phyloP scores from a whole-genome alignment of 2,113 vertebrate genomes.

The Zosterops japonicus region DNA sequence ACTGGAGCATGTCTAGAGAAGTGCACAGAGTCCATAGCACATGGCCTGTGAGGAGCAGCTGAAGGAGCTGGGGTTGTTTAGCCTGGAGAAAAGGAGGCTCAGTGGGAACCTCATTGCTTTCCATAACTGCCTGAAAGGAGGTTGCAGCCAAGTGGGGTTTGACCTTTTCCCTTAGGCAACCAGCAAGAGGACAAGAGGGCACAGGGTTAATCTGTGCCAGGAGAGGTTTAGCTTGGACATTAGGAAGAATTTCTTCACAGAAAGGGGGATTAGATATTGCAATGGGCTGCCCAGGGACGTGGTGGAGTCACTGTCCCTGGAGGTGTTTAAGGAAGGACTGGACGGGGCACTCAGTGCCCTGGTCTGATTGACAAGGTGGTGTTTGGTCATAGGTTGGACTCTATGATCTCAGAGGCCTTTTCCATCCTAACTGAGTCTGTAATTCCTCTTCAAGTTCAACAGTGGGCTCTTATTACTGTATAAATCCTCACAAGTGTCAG shows the following conservation, averaged over 20 bases:
- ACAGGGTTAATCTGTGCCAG: neutral
- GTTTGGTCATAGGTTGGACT: neutral
- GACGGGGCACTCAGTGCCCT: rapidly evolving
- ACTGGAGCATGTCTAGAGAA: neutral
- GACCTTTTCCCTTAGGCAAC: neutral
- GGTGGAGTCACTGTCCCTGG: no score
- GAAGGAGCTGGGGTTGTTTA: neutral
- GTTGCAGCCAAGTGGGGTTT: neutral
- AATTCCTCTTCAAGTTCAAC: neutral
- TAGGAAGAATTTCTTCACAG: neutral
- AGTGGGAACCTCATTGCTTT: neutral
- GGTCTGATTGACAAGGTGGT: neutral
- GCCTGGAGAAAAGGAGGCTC: neutral
- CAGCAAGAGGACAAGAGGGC: neutral
- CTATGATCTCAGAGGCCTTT: neutral
- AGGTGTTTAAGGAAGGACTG: neutral
- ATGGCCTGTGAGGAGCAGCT: rapidly evolving
- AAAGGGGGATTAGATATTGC: neutral
- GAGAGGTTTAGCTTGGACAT: neutral
- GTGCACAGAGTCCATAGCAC: neutral
- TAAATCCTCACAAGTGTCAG: neutral
- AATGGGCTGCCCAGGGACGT: neutral
- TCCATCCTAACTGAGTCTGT: no score
- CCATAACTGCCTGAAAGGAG: neutral
- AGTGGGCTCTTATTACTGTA: neutral